Conservation (phyloP, 2,797 vertebrate genomes). For the Lophotriccus pileatus region DNA sequence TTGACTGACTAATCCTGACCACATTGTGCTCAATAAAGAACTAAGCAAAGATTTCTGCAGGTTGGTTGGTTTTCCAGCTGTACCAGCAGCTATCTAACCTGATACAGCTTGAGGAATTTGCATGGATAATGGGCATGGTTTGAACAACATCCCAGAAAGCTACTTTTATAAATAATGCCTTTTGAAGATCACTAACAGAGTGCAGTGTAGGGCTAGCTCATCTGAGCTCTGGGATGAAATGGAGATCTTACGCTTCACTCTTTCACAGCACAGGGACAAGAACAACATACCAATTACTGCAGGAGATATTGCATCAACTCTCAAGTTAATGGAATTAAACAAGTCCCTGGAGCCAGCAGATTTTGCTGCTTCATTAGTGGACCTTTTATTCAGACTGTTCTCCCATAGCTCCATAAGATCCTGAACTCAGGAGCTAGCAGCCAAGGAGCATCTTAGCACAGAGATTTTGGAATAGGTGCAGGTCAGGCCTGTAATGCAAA, state of each 20-base stretch:
- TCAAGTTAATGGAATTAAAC: slow-evolving; percentile 70
- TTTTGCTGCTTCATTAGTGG: slow-evolving; percentile 57
- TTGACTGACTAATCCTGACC: slow-evolving; percentile 66
- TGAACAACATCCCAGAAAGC: slow-evolving; percentile 48
- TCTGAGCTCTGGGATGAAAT: slow-evolving; percentile 46
- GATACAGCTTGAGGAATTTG: slow-evolving; percentile 59
- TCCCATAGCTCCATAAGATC: not conserved
- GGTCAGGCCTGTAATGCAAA: not conserved
- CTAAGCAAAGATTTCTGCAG: slow-evolving; percentile 48
- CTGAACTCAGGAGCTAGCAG: not conserved
- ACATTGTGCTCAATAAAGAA: slow-evolving; percentile 61
- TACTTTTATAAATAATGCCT: slow-evolving; percentile 53
- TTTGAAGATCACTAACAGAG: slow-evolving; percentile 60
- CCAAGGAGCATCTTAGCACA: not conserved
- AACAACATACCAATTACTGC: slow-evolving; percentile 56
- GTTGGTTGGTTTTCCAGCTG: slow-evolving; percentile 56
- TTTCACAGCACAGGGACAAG: slow-evolving; percentile 45
- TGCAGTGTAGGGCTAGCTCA: not conserved
- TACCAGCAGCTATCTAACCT: slow-evolving; percentile 51
- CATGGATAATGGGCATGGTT: slow-evolving; percentile 55
- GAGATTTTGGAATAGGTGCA: not conserved
- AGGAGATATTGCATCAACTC: slow-evolving; percentile 45
- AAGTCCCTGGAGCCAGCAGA: slow-evolving; percentile 22
- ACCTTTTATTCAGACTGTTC: slow-evolving; percentile 49
- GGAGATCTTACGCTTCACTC: slow-evolving; percentile 30